Percentiles rank a stretch among this genome's conserved stretches.
Conservation (phyloP, 1,140 invertebrate genomes). For the Pseudomyrmex pallidus region DNA sequence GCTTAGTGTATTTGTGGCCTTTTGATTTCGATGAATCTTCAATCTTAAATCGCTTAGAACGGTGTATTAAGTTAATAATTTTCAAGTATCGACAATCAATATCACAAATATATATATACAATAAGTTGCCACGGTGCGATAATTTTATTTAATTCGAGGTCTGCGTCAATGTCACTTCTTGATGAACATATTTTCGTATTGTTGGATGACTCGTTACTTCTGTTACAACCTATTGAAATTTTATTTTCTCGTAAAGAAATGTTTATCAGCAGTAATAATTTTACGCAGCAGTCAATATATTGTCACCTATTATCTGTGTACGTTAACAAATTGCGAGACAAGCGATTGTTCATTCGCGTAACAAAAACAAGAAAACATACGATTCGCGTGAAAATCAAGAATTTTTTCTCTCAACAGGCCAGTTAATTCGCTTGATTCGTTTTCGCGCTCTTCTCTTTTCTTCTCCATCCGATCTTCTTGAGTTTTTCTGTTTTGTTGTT, state of each 20-base stretch:
- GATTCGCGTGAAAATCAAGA: neutral
- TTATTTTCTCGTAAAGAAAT: too few relatives aligned
- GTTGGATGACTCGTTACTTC: too few relatives aligned
- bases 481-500: neutral
- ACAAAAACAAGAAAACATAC: constrained; percentile 34
- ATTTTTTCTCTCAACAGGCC: constrained; percentile 8
- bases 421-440: neutral
- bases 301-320: too few relatives aligned
- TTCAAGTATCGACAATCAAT: neutral
- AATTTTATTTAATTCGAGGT: too few relatives aligned
- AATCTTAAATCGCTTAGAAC: constrained; percentile 13
- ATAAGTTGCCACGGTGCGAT: neutral
- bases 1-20: neutral
- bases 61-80: constrained; percentile 23
- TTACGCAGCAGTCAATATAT: too few relatives aligned
- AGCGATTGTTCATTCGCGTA: constrained; percentile 39
- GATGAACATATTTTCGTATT: too few relatives aligned
- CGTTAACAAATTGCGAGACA: constrained; percentile 45
- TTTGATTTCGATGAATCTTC: constrained; percentile 3
- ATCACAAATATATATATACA: too few relatives aligned
- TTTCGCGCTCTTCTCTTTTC: constrained; percentile 35
- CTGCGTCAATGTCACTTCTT: too few relatives aligned
- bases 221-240: too few relatives aligned
- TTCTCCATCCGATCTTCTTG: neutral
- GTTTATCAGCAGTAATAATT: too few relatives aligned